These are phyloP conservation scores for Coecobrya sp. DNA, from an alignment of 2,888 invertebrate genomes.

Conservation along the genomic window DNA sequence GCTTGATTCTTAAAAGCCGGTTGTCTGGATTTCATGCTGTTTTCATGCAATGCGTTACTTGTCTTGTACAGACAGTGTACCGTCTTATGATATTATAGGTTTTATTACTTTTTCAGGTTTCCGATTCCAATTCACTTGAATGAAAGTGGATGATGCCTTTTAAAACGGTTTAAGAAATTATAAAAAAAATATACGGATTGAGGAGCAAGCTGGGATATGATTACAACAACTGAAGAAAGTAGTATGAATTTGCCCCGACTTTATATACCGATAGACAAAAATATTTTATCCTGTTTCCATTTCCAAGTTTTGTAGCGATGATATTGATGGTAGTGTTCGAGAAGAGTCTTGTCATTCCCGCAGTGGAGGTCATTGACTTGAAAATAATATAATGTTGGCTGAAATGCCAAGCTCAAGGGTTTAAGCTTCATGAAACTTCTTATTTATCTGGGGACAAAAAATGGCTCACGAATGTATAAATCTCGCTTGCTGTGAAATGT, in stretches of 20 bases:
- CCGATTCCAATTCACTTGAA: conserved; percentile 51
- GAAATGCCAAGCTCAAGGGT: conserved; percentile 81
- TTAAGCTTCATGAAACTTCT: conserved; percentile 62
- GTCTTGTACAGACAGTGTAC: not conserved
- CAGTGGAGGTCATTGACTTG: conserved; percentile 78
- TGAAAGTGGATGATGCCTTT: not conserved
- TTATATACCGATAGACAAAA: not conserved
- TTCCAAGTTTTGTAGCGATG: not conserved
- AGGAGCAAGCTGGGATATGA: not conserved
- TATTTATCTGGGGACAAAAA: conserved; percentile 66
- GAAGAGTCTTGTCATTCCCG: conserved; percentile 40
- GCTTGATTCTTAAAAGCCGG: not conserved
- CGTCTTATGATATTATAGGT: not conserved
- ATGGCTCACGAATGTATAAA: conserved; percentile 51
- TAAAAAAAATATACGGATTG: conserved; percentile 23
- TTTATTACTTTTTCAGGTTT: conserved; percentile 7
- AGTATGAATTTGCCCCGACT: not conserved
- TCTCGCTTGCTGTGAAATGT: conserved; percentile 34
- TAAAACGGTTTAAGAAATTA: not conserved
- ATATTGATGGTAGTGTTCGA: conserved; percentile 4
- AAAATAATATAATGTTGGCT: conserved; percentile 73
- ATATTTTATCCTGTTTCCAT: not conserved
- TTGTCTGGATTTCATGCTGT: not conserved
- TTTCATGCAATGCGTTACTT: not conserved
- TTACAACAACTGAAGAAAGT: not conserved